Conservation (phyloP, 2,888 invertebrate species). For the Troides helena region DNA sequence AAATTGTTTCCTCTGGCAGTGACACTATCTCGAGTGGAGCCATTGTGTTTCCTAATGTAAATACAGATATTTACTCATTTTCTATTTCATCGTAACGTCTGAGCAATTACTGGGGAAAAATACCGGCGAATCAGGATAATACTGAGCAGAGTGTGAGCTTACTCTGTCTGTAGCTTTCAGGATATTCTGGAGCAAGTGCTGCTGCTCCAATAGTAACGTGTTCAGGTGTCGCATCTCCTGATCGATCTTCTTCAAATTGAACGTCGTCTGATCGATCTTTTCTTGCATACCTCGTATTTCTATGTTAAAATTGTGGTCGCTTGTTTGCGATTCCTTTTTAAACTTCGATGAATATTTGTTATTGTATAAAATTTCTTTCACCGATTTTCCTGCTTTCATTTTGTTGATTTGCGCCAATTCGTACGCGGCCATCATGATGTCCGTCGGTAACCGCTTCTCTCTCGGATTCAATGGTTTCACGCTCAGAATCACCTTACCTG, state of each 20-base stretch:
- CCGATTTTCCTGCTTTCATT: conserved; percentile 82
- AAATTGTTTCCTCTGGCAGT: too few relatives aligned
- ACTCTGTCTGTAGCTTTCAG: conserved; percentile 54
- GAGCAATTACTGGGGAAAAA: conserved; percentile 54
- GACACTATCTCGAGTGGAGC: too few relatives aligned
- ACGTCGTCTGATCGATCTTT: conserved; percentile 85
- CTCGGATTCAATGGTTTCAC: conserved; percentile 91
- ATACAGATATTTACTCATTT: neutral
- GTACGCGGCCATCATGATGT: conserved; percentile 89
- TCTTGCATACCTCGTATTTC: conserved; percentile 82
- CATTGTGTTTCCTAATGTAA: too few relatives aligned
- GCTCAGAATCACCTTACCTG: conserved; percentile 89
- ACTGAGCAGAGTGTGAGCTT: conserved; percentile 46
- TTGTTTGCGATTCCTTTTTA: conserved; percentile 76
- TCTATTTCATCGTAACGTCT: conserved; percentile 37
- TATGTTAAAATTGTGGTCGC: conserved; percentile 75
- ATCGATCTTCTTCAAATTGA: conserved; percentile 84
- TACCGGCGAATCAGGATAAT: conserved; percentile 59
- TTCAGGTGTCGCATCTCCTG: conserved; percentile 86
- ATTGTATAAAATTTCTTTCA: conserved; percentile 80
- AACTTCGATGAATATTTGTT: conserved; percentile 82
- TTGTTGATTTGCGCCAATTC: conserved; percentile 88
- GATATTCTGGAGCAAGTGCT: conserved; percentile 60
- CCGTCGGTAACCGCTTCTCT: conserved; percentile 88
- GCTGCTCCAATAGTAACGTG: conserved; percentile 67